Evolutionary conservation across 2,113 vertebrate species (phyloP).

Genomic region (Ictidomys tridecemlineatus): DNA sequence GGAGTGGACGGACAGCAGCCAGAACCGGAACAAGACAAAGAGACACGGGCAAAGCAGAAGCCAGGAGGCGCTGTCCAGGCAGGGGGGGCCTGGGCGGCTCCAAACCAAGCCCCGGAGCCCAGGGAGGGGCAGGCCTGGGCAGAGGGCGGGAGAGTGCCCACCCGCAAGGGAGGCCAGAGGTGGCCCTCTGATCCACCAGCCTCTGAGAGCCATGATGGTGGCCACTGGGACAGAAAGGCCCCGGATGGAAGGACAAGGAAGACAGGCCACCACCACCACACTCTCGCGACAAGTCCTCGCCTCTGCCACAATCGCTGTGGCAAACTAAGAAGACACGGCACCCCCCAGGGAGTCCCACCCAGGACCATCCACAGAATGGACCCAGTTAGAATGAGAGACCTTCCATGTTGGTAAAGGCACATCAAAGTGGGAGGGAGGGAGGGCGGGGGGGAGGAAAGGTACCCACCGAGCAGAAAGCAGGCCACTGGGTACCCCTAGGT

Average conservation of each 20-base stretch:
- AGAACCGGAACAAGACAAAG: slow-evolving; percentile 7
- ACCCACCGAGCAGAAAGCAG: slow-evolving; percentile 4
- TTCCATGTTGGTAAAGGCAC: too few species aligned
- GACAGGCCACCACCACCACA: background rate
- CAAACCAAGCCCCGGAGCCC: background rate
- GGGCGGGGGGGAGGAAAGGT: too few species aligned
- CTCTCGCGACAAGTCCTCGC: background rate
- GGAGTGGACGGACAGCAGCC: background rate
- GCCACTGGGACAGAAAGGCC: background rate
- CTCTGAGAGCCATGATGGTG: background rate
- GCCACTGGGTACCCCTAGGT: background rate
- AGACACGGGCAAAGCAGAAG: background rate
- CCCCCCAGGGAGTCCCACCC: too few species aligned
- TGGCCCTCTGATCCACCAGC: background rate
- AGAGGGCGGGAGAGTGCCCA: background rate
- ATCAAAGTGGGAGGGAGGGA: too few species aligned
- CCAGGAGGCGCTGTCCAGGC: background rate
- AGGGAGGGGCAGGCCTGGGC: background rate
- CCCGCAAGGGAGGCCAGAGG: background rate
- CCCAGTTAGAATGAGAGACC: too few species aligned
- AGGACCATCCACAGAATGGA: too few species aligned
- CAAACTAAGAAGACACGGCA: background rate
- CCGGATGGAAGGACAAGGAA: background rate
- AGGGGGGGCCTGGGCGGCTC: background rate
- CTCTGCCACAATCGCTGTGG: background rate